Conservation (phyloP, 2,888 invertebrate species). For the Diarsia rubi region DNA sequence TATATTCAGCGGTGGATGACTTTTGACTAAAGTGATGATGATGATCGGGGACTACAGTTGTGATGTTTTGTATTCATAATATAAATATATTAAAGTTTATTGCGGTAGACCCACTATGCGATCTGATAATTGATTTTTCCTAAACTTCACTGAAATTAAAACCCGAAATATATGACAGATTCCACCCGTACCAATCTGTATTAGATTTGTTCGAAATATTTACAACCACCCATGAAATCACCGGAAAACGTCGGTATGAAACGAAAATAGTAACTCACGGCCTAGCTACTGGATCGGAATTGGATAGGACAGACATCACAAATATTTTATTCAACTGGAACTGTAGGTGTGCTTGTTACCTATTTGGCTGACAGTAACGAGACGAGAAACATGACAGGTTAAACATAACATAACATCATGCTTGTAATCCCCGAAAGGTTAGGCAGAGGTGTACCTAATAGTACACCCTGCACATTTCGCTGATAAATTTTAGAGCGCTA, state of each 20-base stretch:
- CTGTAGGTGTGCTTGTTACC: slow-evolving; percentile 28
- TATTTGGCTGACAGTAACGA: slow-evolving; percentile 15
- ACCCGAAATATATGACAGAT: not conserved
- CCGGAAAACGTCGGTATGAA: slow-evolving; percentile 35
- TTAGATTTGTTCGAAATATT: slow-evolving; percentile 36
- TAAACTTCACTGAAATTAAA: not conserved
- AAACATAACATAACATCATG: too few species aligned
- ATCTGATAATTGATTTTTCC: too few species aligned
- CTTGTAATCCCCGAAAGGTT: too few species aligned
- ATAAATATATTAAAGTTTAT: too few species aligned
- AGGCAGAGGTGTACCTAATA: too few species aligned
- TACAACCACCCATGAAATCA: slow-evolving; percentile 36
- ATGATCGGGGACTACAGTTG: not conserved
- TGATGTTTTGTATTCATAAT: too few species aligned
- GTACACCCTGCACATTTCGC: too few species aligned
- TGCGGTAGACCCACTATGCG: not conserved
- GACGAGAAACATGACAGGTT: not conserved
- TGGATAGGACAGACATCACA: slow-evolving; percentile 49
- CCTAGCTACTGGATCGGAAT: slow-evolving; percentile 26
- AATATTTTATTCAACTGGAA: slow-evolving; percentile 51
- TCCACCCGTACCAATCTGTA: slow-evolving; percentile 11
- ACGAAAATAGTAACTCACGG: slow-evolving; percentile 55
- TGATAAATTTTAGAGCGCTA: too few species aligned
- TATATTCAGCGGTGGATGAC: too few species aligned
- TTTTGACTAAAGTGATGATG: too few species aligned